Evolutionary conservation across 2,888 invertebrate species (phyloP).

Genomic region (Prenolepis imparis): DNA sequence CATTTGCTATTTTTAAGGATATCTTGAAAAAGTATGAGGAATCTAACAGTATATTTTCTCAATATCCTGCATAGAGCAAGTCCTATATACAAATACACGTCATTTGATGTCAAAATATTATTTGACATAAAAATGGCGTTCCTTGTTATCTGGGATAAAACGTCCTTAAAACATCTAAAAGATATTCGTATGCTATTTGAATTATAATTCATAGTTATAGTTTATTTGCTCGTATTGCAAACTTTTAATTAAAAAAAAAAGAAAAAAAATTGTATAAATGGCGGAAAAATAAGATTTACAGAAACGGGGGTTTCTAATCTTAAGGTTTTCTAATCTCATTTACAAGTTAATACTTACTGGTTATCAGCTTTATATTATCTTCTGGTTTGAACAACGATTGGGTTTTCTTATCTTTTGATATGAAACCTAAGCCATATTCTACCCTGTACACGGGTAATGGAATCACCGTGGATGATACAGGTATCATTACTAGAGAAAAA

Average conservation of each 20-base stretch:
- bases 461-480: slow-evolving; percentile 90
- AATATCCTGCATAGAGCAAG: too few species aligned
- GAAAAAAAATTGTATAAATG: neutral
- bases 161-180: too few species aligned
- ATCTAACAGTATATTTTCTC: too few species aligned
- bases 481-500: slow-evolving; percentile 87
- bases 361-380: slow-evolving; percentile 81
- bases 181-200: too few species aligned
- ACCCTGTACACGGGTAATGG: slow-evolving; percentile 89
- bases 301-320: slow-evolving; percentile 7
- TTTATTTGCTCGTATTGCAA: neutral
- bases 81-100: too few species aligned
- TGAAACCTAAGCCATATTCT: slow-evolving; percentile 87
- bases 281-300: neutral
- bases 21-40: too few species aligned
- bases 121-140: too few species aligned
- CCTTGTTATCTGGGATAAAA: too few species aligned
- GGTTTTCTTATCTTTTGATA: slow-evolving; percentile 80
- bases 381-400: slow-evolving; percentile 81
- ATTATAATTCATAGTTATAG: neutral
- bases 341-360: slow-evolving; percentile 74
- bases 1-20: too few species aligned
- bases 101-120: too few species aligned
- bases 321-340: slow-evolving; percentile 1
- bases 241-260: neutral